phyloP scores from a whole-genome alignment of 2,113 vertebrate species.

The Cottus gobio region DNA sequence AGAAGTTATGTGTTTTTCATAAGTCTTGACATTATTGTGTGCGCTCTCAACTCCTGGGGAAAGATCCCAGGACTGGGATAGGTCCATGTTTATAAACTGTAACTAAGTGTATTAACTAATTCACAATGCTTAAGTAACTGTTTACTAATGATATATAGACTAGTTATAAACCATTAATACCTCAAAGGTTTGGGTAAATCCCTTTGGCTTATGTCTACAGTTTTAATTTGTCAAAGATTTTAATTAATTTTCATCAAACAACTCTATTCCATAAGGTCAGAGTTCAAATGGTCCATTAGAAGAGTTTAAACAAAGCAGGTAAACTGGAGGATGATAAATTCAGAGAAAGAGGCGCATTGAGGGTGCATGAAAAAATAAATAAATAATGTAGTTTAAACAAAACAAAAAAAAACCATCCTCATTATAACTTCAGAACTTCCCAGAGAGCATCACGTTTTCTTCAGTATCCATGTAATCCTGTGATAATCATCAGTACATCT shows the following conservation, averaged over 20 bases:
- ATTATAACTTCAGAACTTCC: background rate
- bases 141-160: background rate
- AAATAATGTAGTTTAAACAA: background rate
- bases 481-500: background rate
- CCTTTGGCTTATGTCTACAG: background rate
- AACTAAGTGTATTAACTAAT: background rate
- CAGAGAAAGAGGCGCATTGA: background rate
- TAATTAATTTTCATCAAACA: background rate
- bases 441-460: background rate
- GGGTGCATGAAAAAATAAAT: background rate
- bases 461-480: background rate
- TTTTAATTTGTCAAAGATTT: background rate
- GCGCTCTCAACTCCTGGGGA: background rate
- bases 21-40: background rate
- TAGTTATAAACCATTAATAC: background rate
- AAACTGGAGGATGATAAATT: background rate
- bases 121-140: background rate
- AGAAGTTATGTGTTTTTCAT: conserved; percentile 24
- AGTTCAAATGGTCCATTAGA: background rate
- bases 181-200: background rate
- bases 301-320: background rate
- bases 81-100: background rate
- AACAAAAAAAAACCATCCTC: background rate
- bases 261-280: background rate
- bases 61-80: background rate